Evolutionary conservation across 30 jellyfish, hydroid and myxozoan genomes (phyloP), one percentile per base, ranked within the genome.

Genomic region (Aurelia aurita): DNA sequence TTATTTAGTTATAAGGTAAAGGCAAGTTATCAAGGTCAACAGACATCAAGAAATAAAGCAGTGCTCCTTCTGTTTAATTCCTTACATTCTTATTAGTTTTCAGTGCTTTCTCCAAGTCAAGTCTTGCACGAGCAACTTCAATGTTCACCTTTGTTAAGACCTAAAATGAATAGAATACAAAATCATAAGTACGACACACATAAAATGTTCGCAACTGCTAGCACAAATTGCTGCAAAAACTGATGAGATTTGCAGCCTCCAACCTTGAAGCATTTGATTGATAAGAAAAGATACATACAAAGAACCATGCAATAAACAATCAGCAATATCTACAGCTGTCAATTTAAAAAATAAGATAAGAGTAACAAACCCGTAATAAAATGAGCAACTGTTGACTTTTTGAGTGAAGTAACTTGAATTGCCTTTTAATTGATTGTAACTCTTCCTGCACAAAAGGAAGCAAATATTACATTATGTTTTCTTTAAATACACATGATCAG

Each of bases 341-440:
- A 39, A n/a, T n/a, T n/a, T n/a, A 4, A 39, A 55, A 16, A 16
- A 55, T 19, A 55, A 0, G 7, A 19, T 55, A 14, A 55, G 25
- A 22, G 29, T 0, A 55, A 46, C 29, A 14, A n/a, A 83, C 93
- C 86, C 70, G 85, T 11, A 83, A 61, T 9, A 83, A 58, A 18
- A 83, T 27, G 21, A 83, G 46, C 31, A 83, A 61, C 43, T 83
- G 81, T 54, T 83, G 81, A 51, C 93, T 83, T 44, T 69, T 83
- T 31, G 93, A 55, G 20, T 83, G 80, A 15, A 69, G 93, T 21
- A 83, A 20, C 44, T 71, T 71, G 78, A 83, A 70, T 12, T 43
- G 71, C 22, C 20, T 83, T 53, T 63, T 83, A 19, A 70, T 12
- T 19, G 46, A 43, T 13, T 32, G 62, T 43, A 58, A 14, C 63